These are phyloP conservation scores for Rallus limicola DNA, from an alignment of 2,113 vertebrate genomes.

Conservation along the genomic window DNA sequence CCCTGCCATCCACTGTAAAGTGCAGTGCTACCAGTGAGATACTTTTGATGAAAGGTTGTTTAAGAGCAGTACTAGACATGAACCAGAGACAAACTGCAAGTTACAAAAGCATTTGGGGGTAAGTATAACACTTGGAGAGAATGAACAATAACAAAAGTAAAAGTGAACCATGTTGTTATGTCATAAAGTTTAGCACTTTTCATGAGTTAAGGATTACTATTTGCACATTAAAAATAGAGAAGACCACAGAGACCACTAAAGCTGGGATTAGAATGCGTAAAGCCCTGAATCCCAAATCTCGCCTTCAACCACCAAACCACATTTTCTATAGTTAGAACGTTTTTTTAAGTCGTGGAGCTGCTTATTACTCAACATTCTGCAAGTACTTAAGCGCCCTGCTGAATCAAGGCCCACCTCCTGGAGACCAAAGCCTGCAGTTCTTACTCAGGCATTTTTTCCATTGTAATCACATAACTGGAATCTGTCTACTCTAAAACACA, in stretches of 20 bases:
- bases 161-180: constrained; percentile 49
- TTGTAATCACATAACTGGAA: neutral
- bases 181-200: constrained; percentile 46
- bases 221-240: constrained; percentile 56
- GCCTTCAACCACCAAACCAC: constrained; percentile 62
- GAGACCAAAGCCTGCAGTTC: neutral
- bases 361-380: constrained; percentile 42
- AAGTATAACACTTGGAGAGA: constrained; percentile 4
- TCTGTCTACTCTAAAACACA: neutral
- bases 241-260: constrained; percentile 63
- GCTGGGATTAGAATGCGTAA: constrained; percentile 22
- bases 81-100: neutral
- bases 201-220: constrained; percentile 45
- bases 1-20: neutral
- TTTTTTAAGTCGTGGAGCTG: constrained; percentile 18
- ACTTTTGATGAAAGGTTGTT: neutral
- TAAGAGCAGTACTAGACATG: neutral
- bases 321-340: constrained; percentile 43
- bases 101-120: constrained; percentile 27
- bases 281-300: constrained; percentile 33
- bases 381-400: constrained; percentile 35
- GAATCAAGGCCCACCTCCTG: constrained; percentile 23
- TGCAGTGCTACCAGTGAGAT: neutral
- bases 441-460: neutral
- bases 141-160: constrained; percentile 56